Evolutionary conservation across 2,113 vertebrate genomes (phyloP), one percentile per base, ranked within the genome.

Genomic region (Apodemus sylvaticus): DNA sequence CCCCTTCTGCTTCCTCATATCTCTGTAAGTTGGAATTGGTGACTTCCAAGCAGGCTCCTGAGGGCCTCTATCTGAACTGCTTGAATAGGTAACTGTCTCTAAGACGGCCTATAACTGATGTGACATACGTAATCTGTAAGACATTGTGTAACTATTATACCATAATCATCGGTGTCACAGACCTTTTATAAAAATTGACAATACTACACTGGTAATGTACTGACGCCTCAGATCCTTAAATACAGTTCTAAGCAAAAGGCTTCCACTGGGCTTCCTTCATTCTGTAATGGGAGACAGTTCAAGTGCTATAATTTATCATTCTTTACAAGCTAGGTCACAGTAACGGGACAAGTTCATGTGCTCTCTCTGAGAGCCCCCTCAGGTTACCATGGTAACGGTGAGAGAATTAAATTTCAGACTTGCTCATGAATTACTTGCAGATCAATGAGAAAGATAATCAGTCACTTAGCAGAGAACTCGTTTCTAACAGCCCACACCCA

Each of bases 51-150:
- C 95, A 94, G 89, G 74, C 73, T 98, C 96, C 97, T 93, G n/a
- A 93, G 97, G 93, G 95, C 97, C 91, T 97, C 34, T 94, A 77
- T 96, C 87, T 96, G 94, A 97, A 95, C 94, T 95, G 83, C 93
- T 91, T 96, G 94, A 97, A 79, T 85, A 97, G 96, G 97, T 95
- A 90, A 94, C 91, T 93, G 31, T 95, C 86, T 96, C 78, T 62
- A 88, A 91, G 94, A 91, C 81, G 96, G 79, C 94, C 97, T 97
- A 86, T 96, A 95, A 93, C 93, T 88, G 94, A 93, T 97, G 94
- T 98, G 97, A 97, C 97, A 98, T 96, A 96, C 90, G 95, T 95
- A 97, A 97, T 96, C 95, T 94, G 96, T 94, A 97, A 90, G 79
- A 91, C 87, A 97, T 96, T 96, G 66, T 97, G 83, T 96, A 94